These are phyloP conservation scores for Belgica antarctica DNA, from an alignment of 2,888 invertebrate species.

Conservation along the genomic window DNA sequence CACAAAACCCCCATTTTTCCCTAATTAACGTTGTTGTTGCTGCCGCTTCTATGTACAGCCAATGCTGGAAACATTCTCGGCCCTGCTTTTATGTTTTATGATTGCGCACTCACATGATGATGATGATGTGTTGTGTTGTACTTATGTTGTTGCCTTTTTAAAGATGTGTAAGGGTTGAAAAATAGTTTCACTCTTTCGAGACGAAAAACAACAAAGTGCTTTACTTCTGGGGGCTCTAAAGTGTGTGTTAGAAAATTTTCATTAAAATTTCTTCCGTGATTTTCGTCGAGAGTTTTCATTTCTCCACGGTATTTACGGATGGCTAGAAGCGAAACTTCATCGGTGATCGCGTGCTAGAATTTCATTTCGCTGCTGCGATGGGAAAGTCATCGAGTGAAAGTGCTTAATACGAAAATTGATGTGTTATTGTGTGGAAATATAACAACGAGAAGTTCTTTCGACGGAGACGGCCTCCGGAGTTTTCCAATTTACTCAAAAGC, in stretches of 20 bases:
- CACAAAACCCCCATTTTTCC: constrained; percentile 44
- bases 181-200: constrained; percentile 41
- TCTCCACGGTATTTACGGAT: constrained; percentile 22
- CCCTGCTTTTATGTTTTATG: constrained; percentile 41
- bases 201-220: constrained; percentile 2
- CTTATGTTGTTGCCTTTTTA: constrained; percentile 35
- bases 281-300: too few species aligned
- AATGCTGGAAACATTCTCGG: constrained; percentile 27
- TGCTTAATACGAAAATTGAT: constrained; percentile 43
- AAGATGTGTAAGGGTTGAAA: constrained; percentile 37
- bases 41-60: constrained; percentile 22
- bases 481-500: constrained; percentile 35
- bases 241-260: constrained; percentile 33
- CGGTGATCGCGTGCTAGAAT: constrained; percentile 39
- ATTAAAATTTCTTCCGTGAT: constrained; percentile 20
- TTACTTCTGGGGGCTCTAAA: constrained; percentile 20
- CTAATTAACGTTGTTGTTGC: constrained; percentile 41
- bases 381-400: constrained; percentile 43
- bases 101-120: constrained; percentile 43
- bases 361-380: constrained; percentile 26
- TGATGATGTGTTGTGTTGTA: constrained; percentile 25
- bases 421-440: constrained; percentile 33
- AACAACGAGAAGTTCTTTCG: not conserved
- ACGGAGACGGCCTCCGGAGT: not conserved
- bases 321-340: not conserved